Base-by-base conservation (phyloP, 35 echinoderm and acorn worm species). In the Holothuria glaberrima region DNA sequence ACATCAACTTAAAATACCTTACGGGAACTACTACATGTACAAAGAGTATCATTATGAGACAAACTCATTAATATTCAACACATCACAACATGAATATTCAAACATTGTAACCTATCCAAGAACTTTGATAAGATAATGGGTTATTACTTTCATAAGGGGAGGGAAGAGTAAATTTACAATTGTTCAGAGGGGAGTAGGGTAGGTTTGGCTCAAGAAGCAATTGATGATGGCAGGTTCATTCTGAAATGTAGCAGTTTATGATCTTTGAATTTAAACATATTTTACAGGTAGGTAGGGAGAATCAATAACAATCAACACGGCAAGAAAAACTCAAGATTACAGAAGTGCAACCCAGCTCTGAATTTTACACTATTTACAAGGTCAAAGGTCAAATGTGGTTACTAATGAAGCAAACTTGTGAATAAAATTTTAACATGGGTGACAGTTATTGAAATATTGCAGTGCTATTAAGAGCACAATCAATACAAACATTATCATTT, bases 341-440 rank as follows among this genome's bases (percentile, higher is more conserved):
- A 20, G 0, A 41, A 20, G 71, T 34, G 71, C 71, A 38, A 75
- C 31, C 71, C 71, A 75, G 34, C 10, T 22, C 22, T 38, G 38
- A 75, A 75, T 31, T 20, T 75, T 38, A 32, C 22, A 69, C 29
- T 75, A 75, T 75, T 38, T 75, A 75, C 71, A 75, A 75, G 34
- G 44, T 75, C 31, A 21, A 75, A 69, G 33, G 44, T 54, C 50
- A 54, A 54, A 54, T 54, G 50, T 9, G 71, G 71, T 17, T 32
- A 75, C 24, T 32, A 29, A 69, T 27, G 12, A 33, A 18, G 66
- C 25, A 25, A 2, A 69, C 25, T 27, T 33, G 25, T 69, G 12
- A 27, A 69, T 69, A 69, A 27, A 27, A 69, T 30, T 14, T 27
- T 69, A 30, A 69, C 31, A 33, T 22, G 66, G 31, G 26, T 16